A percentile compares a stretch with the other conserved stretches of the same genome.
These are phyloP conservation scores for Morpho achilles DNA, from an alignment of 2,888 invertebrate genomes.

Conservation along the genomic window DNA sequence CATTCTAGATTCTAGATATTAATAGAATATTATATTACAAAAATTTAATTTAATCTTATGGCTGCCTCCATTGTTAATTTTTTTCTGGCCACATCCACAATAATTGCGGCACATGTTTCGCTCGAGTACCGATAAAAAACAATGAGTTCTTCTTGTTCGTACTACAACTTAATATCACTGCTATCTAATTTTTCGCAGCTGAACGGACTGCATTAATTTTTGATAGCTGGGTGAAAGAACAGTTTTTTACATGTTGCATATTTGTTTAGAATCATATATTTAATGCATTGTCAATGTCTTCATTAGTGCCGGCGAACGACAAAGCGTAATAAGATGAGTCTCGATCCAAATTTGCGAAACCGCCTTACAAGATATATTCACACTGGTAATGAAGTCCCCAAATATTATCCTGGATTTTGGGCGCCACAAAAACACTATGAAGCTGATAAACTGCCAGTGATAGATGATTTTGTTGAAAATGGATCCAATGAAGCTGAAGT, in stretches of 20 bases:
- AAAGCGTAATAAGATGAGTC: constrained; percentile 38
- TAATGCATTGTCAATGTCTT: constrained; percentile 10
- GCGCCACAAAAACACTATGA: constrained; percentile 70
- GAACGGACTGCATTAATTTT: no score
- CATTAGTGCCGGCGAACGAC: constrained; percentile 16
- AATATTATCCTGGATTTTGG: constrained; percentile 79
- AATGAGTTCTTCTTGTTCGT: constrained; percentile 43
- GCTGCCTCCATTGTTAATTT: constrained; percentile 63
- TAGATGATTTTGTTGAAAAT: constrained; percentile 43
- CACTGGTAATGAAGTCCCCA: constrained; percentile 72
- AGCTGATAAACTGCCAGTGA: constrained; percentile 54
- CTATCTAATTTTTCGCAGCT: constrained; percentile 34
- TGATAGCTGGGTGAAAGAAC: no score
- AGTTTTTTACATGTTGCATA: no score
- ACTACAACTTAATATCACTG: constrained; percentile 51
- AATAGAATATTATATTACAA: not conserved
- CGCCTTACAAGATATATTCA: constrained; percentile 71
- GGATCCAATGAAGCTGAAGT: constrained; percentile 45
- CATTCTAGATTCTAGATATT: not conserved
- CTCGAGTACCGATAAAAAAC: constrained; percentile 66
- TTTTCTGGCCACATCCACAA: constrained; percentile 77
- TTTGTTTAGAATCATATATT: constrained; percentile 1
- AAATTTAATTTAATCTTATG: constrained; percentile 1
- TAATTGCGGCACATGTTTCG: constrained; percentile 72
- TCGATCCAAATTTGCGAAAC: constrained; percentile 54